Evolutionary conservation across 64 coral and sea anemone species (phyloP).

Genomic region (Hydrozoanthus tunicans): DNA sequence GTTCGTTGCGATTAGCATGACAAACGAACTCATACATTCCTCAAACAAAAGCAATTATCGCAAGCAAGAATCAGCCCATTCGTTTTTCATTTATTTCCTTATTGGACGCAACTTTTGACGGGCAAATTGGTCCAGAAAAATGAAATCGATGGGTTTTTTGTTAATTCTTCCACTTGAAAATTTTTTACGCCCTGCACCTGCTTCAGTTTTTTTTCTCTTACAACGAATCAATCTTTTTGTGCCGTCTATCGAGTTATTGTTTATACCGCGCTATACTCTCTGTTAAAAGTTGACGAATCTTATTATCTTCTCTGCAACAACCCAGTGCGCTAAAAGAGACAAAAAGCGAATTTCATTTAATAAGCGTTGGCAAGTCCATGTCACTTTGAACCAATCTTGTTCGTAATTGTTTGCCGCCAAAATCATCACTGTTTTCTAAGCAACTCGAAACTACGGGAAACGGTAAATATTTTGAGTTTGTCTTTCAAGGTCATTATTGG

Average conservation of each 20-base stretch:
- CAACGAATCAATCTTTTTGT: constrained; percentile 46
- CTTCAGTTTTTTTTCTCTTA: constrained; percentile 20
- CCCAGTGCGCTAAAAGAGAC: constrained; percentile 47
- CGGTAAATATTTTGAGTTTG: constrained; percentile 72
- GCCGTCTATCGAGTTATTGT: constrained; percentile 56
- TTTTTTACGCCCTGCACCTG: constrained; percentile 58
- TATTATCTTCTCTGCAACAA: constrained; percentile 62
- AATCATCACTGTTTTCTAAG: constrained; percentile 63
- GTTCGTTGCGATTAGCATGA: constrained; percentile 91
- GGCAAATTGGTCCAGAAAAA: constrained; percentile 45
- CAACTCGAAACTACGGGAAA: constrained; percentile 35
- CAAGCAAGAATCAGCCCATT: constrained; percentile 64
- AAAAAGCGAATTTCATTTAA: constrained; percentile 81
- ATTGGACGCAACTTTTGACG: constrained; percentile 59
- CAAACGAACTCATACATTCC: constrained; percentile 78
- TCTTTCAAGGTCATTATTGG: constrained; percentile 42
- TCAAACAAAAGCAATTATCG: constrained; percentile 96
- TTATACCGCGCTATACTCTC: constrained; percentile 46
- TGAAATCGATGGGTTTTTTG: constrained; percentile 24
- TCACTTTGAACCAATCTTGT: constrained; percentile 75
- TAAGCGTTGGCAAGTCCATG: constrained; percentile 84
- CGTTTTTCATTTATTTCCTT: constrained; percentile 26
- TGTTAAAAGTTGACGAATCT: constrained; percentile 54
- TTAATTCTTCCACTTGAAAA: constrained; percentile 25
- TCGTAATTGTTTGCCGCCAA: constrained; percentile 73